phyloP scores from a whole-genome alignment of 1,140 invertebrate species.

The Zaprionus ghesquierei region DNA sequence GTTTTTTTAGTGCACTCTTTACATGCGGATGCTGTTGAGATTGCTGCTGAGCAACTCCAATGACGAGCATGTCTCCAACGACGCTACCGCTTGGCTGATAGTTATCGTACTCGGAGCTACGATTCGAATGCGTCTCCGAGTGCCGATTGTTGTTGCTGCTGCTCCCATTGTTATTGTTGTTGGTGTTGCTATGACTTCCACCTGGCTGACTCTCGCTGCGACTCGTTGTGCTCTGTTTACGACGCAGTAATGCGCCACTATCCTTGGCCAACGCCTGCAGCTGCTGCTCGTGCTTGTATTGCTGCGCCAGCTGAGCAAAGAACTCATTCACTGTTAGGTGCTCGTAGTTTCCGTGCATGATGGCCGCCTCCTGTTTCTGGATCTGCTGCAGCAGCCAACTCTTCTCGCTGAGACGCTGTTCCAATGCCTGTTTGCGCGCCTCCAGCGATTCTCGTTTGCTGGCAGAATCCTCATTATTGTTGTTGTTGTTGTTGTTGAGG shows the following conservation, averaged over 20 bases:
- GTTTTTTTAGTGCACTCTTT: constrained; percentile 68
- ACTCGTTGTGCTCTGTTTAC: constrained; percentile 64
- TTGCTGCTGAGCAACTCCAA: constrained; percentile 69
- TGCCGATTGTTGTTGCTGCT: constrained; percentile 60
- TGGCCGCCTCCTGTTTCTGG: constrained; percentile 74
- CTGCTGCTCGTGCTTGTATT: constrained; percentile 75
- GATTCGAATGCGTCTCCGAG: constrained; percentile 76
- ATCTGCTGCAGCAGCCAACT: constrained; percentile 79
- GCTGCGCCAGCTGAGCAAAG: constrained; percentile 66
- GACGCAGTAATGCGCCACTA: constrained; percentile 44
- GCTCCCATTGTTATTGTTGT: constrained; percentile 22
- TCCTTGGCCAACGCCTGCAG: constrained; percentile 51
- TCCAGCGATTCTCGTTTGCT: constrained; percentile 66
- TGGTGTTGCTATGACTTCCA: constrained; percentile 25
- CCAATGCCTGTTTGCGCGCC: constrained; percentile 64
- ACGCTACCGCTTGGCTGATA: constrained; percentile 54
- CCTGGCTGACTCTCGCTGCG: constrained; percentile 45
- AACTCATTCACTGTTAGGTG: constrained; percentile 76
- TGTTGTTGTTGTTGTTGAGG: constrained; percentile 58
- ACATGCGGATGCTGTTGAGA: constrained; percentile 63
- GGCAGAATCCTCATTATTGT: constrained; percentile 53
- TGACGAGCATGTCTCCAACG: constrained; percentile 64
- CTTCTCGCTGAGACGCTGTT: constrained; percentile 72
- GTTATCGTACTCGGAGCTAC: constrained; percentile 78
- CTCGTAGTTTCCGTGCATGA: constrained; percentile 77